These are phyloP conservation scores for Metaphire vulgaris DNA, from an alignment of 1,140 invertebrate genomes.

Conservation along the genomic window DNA sequence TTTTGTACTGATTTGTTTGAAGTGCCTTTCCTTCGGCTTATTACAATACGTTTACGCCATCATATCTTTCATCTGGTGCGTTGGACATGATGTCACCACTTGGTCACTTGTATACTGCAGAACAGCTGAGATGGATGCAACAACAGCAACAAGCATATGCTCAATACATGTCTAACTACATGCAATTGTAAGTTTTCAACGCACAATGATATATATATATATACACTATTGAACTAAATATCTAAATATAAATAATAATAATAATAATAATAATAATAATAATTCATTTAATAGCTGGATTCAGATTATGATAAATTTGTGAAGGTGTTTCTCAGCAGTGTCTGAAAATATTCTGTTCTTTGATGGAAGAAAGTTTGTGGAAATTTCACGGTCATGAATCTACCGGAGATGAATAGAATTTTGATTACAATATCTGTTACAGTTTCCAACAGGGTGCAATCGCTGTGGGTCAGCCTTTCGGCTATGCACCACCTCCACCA, in stretches of 20 bases:
- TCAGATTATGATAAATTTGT: too few relatives aligned
- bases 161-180: conserved; percentile 76
- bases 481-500: too few relatives aligned
- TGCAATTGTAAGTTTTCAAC: conserved; percentile 59
- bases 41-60: not conserved
- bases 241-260: too few relatives aligned
- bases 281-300: too few relatives aligned
- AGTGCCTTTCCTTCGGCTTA: not conserved
- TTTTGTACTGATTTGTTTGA: not conserved
- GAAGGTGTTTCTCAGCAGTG: too few relatives aligned
- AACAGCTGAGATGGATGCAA: conserved; percentile 69
- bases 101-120: conserved; percentile 12
- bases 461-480: not conserved
- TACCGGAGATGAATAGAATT: not conserved
- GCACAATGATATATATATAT: too few relatives aligned
- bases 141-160: conserved; percentile 68
- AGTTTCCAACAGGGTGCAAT: not conserved
- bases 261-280: too few relatives aligned
- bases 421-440: not conserved
- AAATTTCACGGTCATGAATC: too few relatives aligned
- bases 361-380: too few relatives aligned
- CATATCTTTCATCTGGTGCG: not conserved
- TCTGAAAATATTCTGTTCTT: too few relatives aligned
- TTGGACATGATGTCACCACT: conserved; percentile 11
- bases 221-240: too few relatives aligned